Evolutionary conservation across 2,797 vertebrate genomes (phyloP).

Genomic region (Acanthiza pusilla): DNA sequence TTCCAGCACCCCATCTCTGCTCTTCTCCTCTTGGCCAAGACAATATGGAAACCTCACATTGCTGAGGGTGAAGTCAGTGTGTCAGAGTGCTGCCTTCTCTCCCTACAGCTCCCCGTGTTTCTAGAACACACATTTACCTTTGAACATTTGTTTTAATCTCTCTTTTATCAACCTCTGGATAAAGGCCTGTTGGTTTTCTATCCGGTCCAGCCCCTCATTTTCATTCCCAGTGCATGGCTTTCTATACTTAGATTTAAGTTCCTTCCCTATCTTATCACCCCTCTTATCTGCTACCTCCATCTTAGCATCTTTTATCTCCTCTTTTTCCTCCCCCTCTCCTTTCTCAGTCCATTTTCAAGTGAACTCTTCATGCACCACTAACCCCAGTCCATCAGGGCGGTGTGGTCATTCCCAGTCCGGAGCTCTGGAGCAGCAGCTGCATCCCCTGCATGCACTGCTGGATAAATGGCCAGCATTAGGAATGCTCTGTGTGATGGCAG

Average conservation of each 20-base stretch:
- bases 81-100: not conserved
- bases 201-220: not conserved
- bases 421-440: not conserved
- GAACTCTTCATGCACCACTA: not conserved
- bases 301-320: not conserved
- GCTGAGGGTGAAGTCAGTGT: not conserved
- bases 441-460: not conserved
- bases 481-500: not conserved
- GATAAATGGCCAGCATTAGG: not conserved
- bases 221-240: not conserved
- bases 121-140: not conserved
- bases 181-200: not conserved
- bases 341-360: not conserved
- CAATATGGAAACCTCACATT: not conserved
- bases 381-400: not conserved
- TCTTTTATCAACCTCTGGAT: conserved; percentile 13
- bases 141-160: conserved; percentile 28
- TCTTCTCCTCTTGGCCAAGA: not conserved
- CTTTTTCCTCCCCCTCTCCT: not conserved
- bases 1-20: not conserved
- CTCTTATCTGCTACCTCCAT: conserved; percentile 16
- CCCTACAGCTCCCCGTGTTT: not conserved
- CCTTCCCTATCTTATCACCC: not conserved
- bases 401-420: not conserved
- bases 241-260: not conserved